These are phyloP conservation scores for Laterallus jamaicensis DNA, from an alignment of 2,113 vertebrate species.

Conservation along the genomic window DNA sequence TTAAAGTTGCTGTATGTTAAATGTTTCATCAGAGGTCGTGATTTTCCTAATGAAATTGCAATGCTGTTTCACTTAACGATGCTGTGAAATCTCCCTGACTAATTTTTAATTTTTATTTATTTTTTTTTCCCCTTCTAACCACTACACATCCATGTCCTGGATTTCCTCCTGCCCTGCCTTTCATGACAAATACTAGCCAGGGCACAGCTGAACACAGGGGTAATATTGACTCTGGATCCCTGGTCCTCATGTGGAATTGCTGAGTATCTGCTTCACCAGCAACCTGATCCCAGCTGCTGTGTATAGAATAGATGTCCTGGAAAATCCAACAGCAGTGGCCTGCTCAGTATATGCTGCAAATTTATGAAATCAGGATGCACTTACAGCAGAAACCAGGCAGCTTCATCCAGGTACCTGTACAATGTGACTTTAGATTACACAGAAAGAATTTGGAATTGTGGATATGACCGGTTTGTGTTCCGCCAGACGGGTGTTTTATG, in stretches of 20 bases:
- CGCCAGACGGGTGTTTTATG: not conserved
- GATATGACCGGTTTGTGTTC: not conserved
- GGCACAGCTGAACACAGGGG: not conserved
- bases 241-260: not conserved
- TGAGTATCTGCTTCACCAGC: not conserved
- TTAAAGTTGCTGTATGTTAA: not conserved
- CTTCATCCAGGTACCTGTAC: not conserved
- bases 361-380: not conserved
- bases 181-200: not conserved
- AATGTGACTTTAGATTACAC: not conserved
- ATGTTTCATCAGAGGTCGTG: not conserved
- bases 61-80: not conserved
- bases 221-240: not conserved
- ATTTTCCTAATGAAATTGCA: not conserved
- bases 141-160: rapidly evolving
- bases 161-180: not conserved
- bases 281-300: rapidly evolving
- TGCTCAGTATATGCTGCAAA: rapidly evolving
- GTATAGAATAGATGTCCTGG: rapidly evolving
- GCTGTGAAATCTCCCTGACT: not conserved
- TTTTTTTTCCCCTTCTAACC: not conserved
- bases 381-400: not conserved
- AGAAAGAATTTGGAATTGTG: not conserved
- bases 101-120: not conserved
- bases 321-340: not conserved